Base-by-base conservation (phyloP, 2,113 vertebrate species). In the Procavia capensis region DNA sequence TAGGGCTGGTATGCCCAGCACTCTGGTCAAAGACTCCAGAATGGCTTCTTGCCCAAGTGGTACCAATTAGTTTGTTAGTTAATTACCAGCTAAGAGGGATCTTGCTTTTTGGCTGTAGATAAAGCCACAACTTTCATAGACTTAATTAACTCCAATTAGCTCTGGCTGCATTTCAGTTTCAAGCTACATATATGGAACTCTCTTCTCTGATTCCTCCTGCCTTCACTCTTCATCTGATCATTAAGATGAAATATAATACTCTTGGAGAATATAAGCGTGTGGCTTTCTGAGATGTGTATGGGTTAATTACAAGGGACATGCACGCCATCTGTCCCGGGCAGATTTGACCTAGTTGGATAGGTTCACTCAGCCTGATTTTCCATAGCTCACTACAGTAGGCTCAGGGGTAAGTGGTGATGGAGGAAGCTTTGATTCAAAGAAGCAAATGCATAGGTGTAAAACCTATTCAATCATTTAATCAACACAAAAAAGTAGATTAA, bases 341-440 rank as follows among this genome's bases (percentile, higher is more conserved):
- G 84, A 93, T 57, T 17, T 75, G 90, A 89, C 90, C 63, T 68
- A 72, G 17, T 93, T 96, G 63, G 50, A 50, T 84, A 88, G 66
- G 95, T 39, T 94, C n/a, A 29, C 68, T 95, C 43, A 76, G 47
- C 47, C 41, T 85, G 41, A 91, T 80, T 97, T 96, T 70, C 22
- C 19, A 81, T 22, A 75, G 75, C 84, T 91, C 74, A 59, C 17
- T 59, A 20, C 43, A 70, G 57, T 17, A 80, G 84, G 68, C 31
- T 70, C 57, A 96, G 25, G 50, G 79, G 61, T 36, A 78, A 88
- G n/a, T 89, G 95, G 91, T 84, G 68, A 78, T 81, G 83, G 24
- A 63, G 29, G 47, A 89, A 79, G 29, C 61, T 89, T 76, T 89
- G n/a, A 82, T 66, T 89, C 68, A 91, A 45, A 78, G 83, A 82